Evolutionary conservation across 2,797 vertebrate species (phyloP).

Genomic region (Molossus alvarezi): DNA sequence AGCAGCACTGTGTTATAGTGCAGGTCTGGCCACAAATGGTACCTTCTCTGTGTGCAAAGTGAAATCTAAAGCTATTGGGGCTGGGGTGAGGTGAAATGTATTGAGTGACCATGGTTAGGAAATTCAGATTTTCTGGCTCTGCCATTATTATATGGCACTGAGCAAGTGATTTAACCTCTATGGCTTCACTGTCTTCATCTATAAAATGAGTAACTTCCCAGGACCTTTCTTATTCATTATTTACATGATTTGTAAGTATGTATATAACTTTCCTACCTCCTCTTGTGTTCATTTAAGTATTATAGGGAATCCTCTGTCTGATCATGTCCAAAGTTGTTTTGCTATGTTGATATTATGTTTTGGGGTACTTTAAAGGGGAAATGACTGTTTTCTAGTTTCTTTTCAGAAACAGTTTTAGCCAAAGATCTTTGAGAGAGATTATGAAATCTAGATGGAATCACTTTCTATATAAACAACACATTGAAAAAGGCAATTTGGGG

Average conservation of each 20-base stretch:
- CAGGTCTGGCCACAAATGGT: background rate
- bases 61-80: background rate
- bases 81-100: rapidly evolving
- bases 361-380: slow-evolving; percentile 33
- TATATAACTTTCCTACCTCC: slow-evolving; percentile 24
- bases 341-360: background rate
- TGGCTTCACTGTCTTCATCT: slow-evolving; percentile 40
- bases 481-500: background rate
- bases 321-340: background rate
- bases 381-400: background rate
- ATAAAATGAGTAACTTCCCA: slow-evolving; percentile 61
- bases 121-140: slow-evolving; percentile 46
- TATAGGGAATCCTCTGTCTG: slow-evolving; percentile 6
- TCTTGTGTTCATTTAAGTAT: background rate
- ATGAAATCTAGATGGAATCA: slow-evolving; percentile 32
- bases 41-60: slow-evolving; percentile 27
- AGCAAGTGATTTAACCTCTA: slow-evolving; percentile 46
- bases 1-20: slow-evolving; percentile 17
- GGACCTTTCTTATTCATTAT: slow-evolving; percentile 47
- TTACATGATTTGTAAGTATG: background rate
- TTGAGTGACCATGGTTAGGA: background rate
- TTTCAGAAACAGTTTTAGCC: slow-evolving; percentile 33
- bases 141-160: slow-evolving; percentile 9
- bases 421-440: slow-evolving; percentile 40
- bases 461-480: slow-evolving; percentile 43